These are phyloP conservation scores for Sorex fumeus DNA, from an alignment of 2,113 vertebrate genomes.

Conservation along the genomic window DNA sequence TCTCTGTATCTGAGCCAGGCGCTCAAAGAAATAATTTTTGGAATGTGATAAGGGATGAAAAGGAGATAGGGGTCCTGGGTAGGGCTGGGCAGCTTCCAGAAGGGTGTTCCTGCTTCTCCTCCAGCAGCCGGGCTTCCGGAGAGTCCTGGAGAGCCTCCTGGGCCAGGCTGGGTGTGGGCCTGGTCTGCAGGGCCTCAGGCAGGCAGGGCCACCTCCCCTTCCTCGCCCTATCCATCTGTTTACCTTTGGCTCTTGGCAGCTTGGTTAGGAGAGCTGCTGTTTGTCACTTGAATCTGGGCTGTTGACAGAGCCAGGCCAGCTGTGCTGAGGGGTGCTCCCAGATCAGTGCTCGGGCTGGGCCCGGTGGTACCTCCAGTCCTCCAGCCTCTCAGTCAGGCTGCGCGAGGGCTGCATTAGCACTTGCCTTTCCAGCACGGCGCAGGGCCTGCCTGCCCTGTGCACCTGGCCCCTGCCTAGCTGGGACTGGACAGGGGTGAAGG, in stretches of 20 bases:
- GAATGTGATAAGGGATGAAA: constrained; percentile 9
- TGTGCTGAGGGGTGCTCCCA: no score
- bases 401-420: no score
- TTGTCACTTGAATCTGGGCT: neutral
- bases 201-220: no score
- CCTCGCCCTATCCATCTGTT: neutral
- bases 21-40: constrained; percentile 42
- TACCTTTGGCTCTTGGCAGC: neutral
- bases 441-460: no score
- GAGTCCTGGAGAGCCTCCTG: neutral
- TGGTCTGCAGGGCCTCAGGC: neutral
- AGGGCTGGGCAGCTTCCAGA: neutral
- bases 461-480: no score
- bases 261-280: neutral
- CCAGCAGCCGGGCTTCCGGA: neutral
- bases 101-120: neutral
- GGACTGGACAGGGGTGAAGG: no score
- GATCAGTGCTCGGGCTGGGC: no score
- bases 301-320: neutral
- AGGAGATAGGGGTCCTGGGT: neutral
- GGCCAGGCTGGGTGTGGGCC: neutral
- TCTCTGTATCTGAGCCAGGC: constrained; percentile 1
- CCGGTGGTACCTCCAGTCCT: no score
- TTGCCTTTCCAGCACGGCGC: no score
- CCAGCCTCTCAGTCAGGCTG: no score